Evolutionary conservation across 2,888 invertebrate genomes (phyloP).

Genomic region (Suillia variegata): DNA sequence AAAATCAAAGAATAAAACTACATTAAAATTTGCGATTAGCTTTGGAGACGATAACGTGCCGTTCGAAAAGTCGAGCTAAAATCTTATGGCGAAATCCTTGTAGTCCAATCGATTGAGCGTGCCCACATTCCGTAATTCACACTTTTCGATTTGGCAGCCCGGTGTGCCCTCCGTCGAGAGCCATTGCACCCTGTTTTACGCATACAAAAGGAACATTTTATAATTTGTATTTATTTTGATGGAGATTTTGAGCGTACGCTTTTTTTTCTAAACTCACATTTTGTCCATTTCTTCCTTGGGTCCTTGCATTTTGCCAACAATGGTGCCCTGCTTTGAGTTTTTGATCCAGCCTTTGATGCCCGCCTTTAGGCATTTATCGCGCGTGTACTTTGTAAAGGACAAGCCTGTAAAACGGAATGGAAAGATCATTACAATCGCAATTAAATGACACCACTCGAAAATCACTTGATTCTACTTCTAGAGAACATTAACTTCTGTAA

Average conservation of each 20-base stretch:
- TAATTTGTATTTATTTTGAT: neutral
- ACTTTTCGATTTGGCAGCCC: slow-evolving; percentile 81
- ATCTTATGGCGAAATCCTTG: slow-evolving; percentile 80
- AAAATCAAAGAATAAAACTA: slow-evolving; percentile 1
- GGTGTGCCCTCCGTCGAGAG: slow-evolving; percentile 82
- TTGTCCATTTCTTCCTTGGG: slow-evolving; percentile 76
- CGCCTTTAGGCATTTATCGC: slow-evolving; percentile 75
- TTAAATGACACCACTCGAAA: too few species aligned
- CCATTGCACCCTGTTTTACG: slow-evolving; percentile 76
- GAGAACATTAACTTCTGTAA: too few species aligned
- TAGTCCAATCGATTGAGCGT: slow-evolving; percentile 69
- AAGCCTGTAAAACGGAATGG: slow-evolving; percentile 72
- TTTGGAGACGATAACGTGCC: neutral
- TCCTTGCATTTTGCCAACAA: slow-evolving; percentile 89
- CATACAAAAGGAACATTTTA: slow-evolving; percentile 2
- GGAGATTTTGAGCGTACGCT: too few species aligned
- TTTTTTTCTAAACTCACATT: slow-evolving; percentile 76
- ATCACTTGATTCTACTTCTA: too few species aligned
- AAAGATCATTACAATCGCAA: too few species aligned
- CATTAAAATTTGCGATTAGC: neutral
- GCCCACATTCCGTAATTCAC: slow-evolving; percentile 82
- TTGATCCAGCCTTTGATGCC: slow-evolving; percentile 90
- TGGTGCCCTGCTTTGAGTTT: slow-evolving; percentile 85
- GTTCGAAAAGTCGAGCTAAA: slow-evolving; percentile 63
- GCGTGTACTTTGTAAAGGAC: slow-evolving; percentile 86